Conservation (phyloP, 2,888 invertebrate genomes). For the Leucophenga maculata region DNA sequence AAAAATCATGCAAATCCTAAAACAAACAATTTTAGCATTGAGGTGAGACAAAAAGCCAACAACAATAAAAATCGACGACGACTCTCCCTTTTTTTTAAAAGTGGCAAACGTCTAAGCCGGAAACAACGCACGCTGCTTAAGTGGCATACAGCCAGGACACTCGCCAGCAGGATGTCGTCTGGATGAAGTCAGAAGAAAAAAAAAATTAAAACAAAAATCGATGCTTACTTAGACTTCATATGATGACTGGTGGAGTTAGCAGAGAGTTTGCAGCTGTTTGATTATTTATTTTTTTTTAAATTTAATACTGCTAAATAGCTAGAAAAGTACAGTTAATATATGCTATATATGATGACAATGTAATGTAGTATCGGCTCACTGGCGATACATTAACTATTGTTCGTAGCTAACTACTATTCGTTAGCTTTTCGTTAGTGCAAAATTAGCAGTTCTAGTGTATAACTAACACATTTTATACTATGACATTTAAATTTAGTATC, state of each 20-base stretch:
- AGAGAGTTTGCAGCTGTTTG: no score
- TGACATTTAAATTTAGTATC: no score
- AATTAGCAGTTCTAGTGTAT: no score
- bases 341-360: no score
- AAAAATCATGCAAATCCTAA: slow-evolving; percentile 62
- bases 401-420: no score
- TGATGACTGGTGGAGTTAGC: slow-evolving; percentile 30
- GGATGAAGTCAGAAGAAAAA: not conserved
- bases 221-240: slow-evolving; percentile 55
- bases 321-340: no score
- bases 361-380: no score
- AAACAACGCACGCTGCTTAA: slow-evolving; percentile 33
- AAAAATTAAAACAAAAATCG: slow-evolving; percentile 47
- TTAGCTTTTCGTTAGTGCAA: no score
- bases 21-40: slow-evolving; percentile 59
- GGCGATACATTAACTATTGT: no score
- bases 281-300: no score
- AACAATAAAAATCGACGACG: not conserved
- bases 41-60: not conserved
- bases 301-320: no score
- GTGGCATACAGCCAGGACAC: slow-evolving; percentile 36
- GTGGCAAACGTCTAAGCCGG: slow-evolving; percentile 9
- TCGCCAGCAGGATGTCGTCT: slow-evolving; percentile 14
- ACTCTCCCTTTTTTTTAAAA: not conserved
- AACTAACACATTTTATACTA: no score